phyloP scores from a whole-genome alignment of 2,113 vertebrate genomes.

The Albula goreensis region DNA sequence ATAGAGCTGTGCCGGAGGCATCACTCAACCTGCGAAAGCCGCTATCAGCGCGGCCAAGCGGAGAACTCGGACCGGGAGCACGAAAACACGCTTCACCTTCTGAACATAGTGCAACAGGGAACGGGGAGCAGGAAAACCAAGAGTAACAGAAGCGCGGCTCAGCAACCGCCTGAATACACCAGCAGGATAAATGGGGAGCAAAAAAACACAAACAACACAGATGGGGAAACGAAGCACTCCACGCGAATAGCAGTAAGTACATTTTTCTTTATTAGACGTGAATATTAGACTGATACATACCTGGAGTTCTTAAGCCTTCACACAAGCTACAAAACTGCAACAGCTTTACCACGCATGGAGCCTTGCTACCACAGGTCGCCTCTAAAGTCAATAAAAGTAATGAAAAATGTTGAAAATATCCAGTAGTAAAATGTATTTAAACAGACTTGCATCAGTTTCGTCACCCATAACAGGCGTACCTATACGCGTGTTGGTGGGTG shows the following conservation, averaged over 20 bases:
- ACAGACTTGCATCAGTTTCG: too few species aligned
- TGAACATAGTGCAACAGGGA: constrained; percentile 87
- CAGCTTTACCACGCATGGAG: background rate
- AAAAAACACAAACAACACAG: constrained; percentile 49
- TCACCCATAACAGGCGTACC: background rate
- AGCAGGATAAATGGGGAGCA: constrained; percentile 75
- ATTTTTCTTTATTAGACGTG: background rate
- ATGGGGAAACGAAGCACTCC: constrained; percentile 79
- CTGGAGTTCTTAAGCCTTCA: too few species aligned
- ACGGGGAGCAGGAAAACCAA: constrained; percentile 78
- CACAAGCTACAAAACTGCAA: too few species aligned
- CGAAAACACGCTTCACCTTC: constrained; percentile 86
- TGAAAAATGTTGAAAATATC: too few species aligned
- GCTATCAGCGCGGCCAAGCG: constrained; percentile 83
- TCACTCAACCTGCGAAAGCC: constrained; percentile 89
- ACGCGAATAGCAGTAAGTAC: constrained; percentile 89
- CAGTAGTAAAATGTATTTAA: too few species aligned
- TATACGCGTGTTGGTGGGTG: background rate
- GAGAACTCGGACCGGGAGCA: constrained; percentile 87
- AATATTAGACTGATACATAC: too few species aligned
- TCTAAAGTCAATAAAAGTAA: background rate
- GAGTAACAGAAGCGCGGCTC: constrained; percentile 69
- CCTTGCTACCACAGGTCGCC: background rate
- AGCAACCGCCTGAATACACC: constrained; percentile 64
- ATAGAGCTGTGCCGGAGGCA: constrained; percentile 90